A percentile compares a stretch with the other conserved stretches of the same genome.
phyloP scores from a whole-genome alignment of 1,140 invertebrate species.

The Pseudomyrmex pallidus region DNA sequence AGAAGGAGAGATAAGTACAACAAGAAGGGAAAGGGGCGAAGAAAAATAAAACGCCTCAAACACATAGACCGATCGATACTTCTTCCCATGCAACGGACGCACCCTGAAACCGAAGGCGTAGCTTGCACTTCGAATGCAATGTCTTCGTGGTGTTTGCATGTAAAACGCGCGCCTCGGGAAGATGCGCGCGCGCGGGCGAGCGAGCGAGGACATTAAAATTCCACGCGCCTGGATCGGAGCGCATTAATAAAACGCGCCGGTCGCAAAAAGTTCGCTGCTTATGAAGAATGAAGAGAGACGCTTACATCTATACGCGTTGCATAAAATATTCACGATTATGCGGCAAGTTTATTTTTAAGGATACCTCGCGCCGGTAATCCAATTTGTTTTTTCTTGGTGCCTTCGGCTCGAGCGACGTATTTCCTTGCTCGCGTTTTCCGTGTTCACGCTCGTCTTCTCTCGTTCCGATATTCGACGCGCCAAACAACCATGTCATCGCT shows the following conservation, averaged over 20 bases:
- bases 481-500: not conserved
- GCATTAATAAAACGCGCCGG: conserved; percentile 46
- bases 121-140: conserved; percentile 19
- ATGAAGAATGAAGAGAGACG: not conserved
- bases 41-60: conserved; percentile 64
- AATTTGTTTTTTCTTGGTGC: not conserved
- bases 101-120: conserved; percentile 39
- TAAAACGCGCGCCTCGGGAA: not conserved
- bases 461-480: not conserved
- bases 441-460: too few relatives aligned
- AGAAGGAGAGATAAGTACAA: not conserved
- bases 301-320: conserved; percentile 7
- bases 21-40: not conserved
- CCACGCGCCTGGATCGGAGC: conserved; percentile 21
- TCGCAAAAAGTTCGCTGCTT: conserved; percentile 12
- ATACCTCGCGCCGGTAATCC: conserved; percentile 10
- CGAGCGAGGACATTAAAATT: conserved; percentile 58
- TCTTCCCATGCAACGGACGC: conserved; percentile 69
- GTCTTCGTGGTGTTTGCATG: not conserved
- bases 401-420: not conserved
- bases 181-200: not conserved
- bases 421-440: not conserved
- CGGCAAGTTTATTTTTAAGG: conserved; percentile 1
- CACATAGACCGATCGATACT: conserved; percentile 68
- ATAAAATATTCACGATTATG: conserved; percentile 26